Evolutionary conservation across 2,113 vertebrate genomes (phyloP).

Genomic region (Colius striatus): DNA sequence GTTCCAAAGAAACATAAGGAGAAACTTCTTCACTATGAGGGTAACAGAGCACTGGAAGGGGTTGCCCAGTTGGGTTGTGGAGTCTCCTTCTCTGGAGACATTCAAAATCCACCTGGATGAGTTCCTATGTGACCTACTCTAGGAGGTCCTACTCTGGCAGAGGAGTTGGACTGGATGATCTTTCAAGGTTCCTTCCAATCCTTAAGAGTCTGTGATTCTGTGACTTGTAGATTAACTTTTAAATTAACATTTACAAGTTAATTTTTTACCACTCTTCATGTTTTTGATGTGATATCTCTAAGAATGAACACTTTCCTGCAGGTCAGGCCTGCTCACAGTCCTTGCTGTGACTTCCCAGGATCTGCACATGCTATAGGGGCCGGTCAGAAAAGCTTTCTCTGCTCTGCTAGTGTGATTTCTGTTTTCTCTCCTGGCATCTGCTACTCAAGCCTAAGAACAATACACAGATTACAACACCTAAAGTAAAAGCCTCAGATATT

Average conservation of each 20-base stretch:
- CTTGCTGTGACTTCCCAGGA: not conserved
- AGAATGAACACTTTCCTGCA: not conserved
- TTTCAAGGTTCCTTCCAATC: too few relatives aligned
- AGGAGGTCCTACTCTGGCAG: too few relatives aligned
- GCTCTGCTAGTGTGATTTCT: not conserved
- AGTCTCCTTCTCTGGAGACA: too few relatives aligned
- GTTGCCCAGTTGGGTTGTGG: too few relatives aligned
- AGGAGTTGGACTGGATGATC: too few relatives aligned
- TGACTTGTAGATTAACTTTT: too few relatives aligned
- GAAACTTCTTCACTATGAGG: too few relatives aligned
- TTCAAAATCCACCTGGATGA: too few relatives aligned
- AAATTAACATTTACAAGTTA: not conserved
- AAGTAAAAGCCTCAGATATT: not conserved
- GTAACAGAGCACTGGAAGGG: too few relatives aligned
- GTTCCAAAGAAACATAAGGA: too few relatives aligned
- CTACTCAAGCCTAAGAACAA: not conserved
- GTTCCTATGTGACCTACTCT: too few relatives aligned
- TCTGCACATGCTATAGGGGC: not conserved
- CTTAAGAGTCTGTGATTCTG: too few relatives aligned
- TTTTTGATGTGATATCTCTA: not conserved
- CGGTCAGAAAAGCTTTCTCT: not conserved
- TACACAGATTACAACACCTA: not conserved
- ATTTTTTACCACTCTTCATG: not conserved
- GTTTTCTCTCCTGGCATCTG: not conserved
- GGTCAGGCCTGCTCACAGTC: not conserved